phyloP scores from a whole-genome alignment of 2,797 vertebrate species.

The Bucorvus abyssinicus region DNA sequence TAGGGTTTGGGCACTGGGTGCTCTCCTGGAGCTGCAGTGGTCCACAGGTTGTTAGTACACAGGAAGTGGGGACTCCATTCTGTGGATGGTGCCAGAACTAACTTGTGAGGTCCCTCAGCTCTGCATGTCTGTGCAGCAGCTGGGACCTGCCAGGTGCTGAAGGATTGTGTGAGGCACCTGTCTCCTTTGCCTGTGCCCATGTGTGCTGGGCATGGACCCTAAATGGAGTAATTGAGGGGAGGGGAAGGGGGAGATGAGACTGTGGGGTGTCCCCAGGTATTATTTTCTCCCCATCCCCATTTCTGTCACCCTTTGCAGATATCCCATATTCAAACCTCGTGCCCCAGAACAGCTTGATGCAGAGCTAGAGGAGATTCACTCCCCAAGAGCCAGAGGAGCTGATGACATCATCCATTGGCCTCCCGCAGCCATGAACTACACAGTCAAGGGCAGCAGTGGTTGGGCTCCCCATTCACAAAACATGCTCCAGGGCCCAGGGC shows the following conservation, averaged over 20 bases:
- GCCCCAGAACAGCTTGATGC: neutral
- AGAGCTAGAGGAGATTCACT: neutral
- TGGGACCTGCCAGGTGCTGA: neutral
- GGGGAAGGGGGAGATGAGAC: neutral
- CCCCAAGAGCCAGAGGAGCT: neutral
- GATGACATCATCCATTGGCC: neutral
- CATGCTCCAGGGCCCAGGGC: neutral
- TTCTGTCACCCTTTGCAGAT: neutral
- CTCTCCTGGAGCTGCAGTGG: neutral
- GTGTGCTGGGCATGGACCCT: no score
- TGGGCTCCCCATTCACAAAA: neutral
- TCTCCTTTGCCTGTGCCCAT: neutral
- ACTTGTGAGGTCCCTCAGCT: no score
- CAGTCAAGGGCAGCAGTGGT: neutral
- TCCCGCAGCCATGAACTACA: neutral
- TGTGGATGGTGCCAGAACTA: no score
- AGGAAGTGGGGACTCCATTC: neutral
- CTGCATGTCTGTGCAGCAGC: neutral
- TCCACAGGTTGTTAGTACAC: neutral
- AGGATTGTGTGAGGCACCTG: neutral
- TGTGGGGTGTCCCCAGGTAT: neutral
- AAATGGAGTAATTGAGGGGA: neutral
- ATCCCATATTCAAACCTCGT: neutral
- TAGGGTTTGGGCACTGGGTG: no score
- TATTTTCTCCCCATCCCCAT: neutral